A percentile compares a stretch with the other conserved stretches of the same genome.
These are phyloP conservation scores for Epirrhoe alternata DNA, from an alignment of 2,888 invertebrate species.

Conservation along the genomic window DNA sequence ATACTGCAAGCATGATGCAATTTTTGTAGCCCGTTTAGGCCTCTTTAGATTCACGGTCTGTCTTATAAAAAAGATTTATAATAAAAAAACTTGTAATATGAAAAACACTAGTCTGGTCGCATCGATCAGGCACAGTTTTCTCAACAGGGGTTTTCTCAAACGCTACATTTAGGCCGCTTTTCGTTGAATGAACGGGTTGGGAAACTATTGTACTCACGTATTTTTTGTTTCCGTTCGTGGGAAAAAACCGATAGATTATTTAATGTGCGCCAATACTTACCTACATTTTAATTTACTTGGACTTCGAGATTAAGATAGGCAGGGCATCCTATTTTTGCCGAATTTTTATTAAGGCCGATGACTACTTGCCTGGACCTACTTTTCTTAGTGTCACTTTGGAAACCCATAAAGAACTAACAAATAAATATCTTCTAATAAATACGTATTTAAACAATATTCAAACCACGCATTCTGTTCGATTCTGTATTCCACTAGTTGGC, in stretches of 20 bases:
- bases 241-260: background rate
- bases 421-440: background rate
- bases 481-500: conserved; percentile 26
- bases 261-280: background rate
- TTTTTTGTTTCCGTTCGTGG: background rate
- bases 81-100: too few relatives aligned
- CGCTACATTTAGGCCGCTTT: conserved; percentile 17
- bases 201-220: conserved; percentile 11
- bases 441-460: background rate
- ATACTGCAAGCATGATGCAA: too few relatives aligned
- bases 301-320: too few relatives aligned
- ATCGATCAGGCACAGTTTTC: background rate
- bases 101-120: too few relatives aligned
- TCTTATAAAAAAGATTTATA: too few relatives aligned
- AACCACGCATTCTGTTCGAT: conserved; percentile 28
- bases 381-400: background rate
- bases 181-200: background rate
- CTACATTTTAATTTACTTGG: background rate
- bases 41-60: too few relatives aligned
- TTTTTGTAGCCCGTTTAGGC: too few relatives aligned
- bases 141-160: background rate
- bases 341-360: too few relatives aligned
- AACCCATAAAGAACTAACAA: background rate
- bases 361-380: too few relatives aligned
- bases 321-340: too few relatives aligned